These are phyloP conservation scores for Mormyrus iriodes DNA, from an alignment of 2,113 vertebrate genomes.

Conservation along the genomic window DNA sequence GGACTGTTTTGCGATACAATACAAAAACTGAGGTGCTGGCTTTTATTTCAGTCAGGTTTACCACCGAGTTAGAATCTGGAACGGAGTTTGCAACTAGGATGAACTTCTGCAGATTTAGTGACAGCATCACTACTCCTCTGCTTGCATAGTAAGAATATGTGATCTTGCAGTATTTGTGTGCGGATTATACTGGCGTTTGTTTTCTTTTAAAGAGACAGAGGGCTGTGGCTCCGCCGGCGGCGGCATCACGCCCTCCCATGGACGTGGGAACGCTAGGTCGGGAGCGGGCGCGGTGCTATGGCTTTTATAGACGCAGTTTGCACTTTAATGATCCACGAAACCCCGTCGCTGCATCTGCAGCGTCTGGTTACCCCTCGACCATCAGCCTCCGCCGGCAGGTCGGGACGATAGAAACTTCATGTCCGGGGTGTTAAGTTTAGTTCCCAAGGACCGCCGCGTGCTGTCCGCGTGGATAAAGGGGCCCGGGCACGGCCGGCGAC, in stretches of 20 bases:
- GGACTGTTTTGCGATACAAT: not conserved
- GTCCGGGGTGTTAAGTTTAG: slow-evolving; percentile 71
- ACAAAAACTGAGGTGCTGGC: not conserved
- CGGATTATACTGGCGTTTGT: slow-evolving; percentile 40
- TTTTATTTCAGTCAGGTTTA: not conserved
- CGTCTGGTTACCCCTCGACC: slow-evolving; percentile 46
- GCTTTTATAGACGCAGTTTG: slow-evolving; percentile 43
- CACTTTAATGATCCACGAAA: slow-evolving; percentile 41
- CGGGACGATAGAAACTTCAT: slow-evolving; percentile 56
- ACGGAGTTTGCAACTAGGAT: not conserved
- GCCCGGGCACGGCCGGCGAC: slow-evolving; percentile 35
- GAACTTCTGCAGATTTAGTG: slow-evolving; percentile 27
- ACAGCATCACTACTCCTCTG: slow-evolving; percentile 44
- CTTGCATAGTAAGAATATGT: slow-evolving; percentile 37
- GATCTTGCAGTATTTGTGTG: slow-evolving; percentile 40
- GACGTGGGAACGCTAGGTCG: slow-evolving; percentile 27
- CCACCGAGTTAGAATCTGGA: slow-evolving; percentile 21
- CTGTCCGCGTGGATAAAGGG: slow-evolving; percentile 61
- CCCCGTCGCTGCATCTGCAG: slow-evolving; percentile 53
- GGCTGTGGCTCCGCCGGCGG: slow-evolving; percentile 34
- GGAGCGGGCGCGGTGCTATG: slow-evolving; percentile 39
- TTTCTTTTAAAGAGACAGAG: slow-evolving; percentile 42
- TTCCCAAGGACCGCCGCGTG: slow-evolving; percentile 54
- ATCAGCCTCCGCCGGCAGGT: slow-evolving; percentile 37
- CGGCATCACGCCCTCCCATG: slow-evolving; percentile 17